Percentiles rank a stretch among this genome's conserved stretches.
Conservation (phyloP, 2,113 vertebrate genomes). For the Nothobranchius furzeri region DNA sequence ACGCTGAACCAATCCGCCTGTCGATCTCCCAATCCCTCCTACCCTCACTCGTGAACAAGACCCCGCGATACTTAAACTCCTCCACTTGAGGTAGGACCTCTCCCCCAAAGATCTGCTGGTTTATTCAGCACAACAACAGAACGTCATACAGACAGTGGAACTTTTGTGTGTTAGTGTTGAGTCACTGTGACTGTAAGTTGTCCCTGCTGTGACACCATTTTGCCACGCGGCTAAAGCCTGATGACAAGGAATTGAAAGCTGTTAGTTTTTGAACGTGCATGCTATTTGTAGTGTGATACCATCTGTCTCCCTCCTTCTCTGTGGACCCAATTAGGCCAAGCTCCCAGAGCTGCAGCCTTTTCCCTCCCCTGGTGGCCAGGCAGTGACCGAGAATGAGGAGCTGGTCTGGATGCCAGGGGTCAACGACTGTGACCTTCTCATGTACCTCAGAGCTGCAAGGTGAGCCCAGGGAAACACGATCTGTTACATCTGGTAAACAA, state of each 20-base stretch:
- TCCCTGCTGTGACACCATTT: slow-evolving; percentile 11
- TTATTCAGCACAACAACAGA: slow-evolving; percentile 1
- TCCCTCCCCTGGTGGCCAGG: slow-evolving; percentile 88
- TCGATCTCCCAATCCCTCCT: too few relatives aligned
- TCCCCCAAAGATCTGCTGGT: background rate
- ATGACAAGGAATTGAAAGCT: slow-evolving; percentile 63
- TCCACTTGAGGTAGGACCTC: too few relatives aligned
- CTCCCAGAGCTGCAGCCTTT: slow-evolving; percentile 97
- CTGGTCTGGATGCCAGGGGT: slow-evolving; percentile 98
- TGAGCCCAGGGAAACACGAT: slow-evolving; percentile 65
- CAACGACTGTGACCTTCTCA: slow-evolving; percentile 98
- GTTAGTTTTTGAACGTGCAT: slow-evolving; percentile 59
- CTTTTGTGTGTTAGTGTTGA: slow-evolving; percentile 16
- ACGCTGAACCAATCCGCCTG: too few relatives aligned
- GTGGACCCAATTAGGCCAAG: slow-evolving; percentile 86
- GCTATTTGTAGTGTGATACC: slow-evolving; percentile 76
- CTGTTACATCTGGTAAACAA: background rate
- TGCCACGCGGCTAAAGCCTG: slow-evolving; percentile 21
- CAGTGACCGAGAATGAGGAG: slow-evolving; percentile 95
- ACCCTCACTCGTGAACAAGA: too few relatives aligned
- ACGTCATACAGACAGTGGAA: background rate
- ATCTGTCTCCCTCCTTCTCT: slow-evolving; percentile 59
- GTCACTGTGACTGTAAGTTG: slow-evolving; percentile 34
- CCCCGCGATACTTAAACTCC: too few relatives aligned
- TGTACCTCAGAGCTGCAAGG: slow-evolving; percentile 98